Percentiles rank a stretch among this genome's conserved stretches.
These are phyloP conservation scores for Agelas oroides DNA, from an alignment of 37 sponge, comb jelly and placozoan species.

Conservation along the genomic window DNA sequence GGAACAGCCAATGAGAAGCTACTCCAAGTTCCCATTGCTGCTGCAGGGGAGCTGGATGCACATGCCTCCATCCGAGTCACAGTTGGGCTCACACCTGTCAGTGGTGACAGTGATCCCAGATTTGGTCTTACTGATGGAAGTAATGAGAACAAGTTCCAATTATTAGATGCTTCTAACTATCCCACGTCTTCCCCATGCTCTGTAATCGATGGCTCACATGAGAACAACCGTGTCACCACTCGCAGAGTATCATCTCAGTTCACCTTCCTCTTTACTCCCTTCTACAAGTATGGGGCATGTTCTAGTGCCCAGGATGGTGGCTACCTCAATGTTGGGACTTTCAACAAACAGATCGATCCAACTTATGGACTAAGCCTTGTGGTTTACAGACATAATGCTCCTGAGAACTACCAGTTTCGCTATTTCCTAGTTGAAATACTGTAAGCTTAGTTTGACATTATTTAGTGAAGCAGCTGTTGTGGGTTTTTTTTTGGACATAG, in stretches of 20 bases:
- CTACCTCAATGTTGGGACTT: slow-evolving; percentile 11
- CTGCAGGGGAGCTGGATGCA: slow-evolving; percentile 13
- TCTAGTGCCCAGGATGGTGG: not conserved
- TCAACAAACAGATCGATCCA: slow-evolving; percentile 8
- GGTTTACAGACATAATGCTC: not conserved
- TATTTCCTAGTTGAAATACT: slow-evolving; percentile 8
- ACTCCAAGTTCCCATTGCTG: slow-evolving; percentile 7
- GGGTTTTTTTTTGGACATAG: too few species aligned
- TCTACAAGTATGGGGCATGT: slow-evolving; percentile 7
- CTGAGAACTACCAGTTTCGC: not conserved
- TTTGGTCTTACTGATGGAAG: slow-evolving; percentile 17
- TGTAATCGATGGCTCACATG: not conserved
- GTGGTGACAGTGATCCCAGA: not conserved
- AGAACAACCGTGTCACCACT: not conserved
- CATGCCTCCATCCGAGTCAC: slow-evolving; percentile 1
- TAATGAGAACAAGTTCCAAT: not conserved
- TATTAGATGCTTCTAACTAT: not conserved
- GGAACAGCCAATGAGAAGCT: not conserved
- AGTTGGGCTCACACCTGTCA: slow-evolving; percentile 1
- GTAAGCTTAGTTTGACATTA: too few species aligned
- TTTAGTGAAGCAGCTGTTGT: too few species aligned
- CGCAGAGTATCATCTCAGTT: not conserved
- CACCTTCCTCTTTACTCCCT: not conserved
- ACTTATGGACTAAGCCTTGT: not conserved
- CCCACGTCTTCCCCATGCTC: not conserved